These are phyloP conservation scores for Engystomops pustulosus DNA, from an alignment of 2,113 vertebrate species.

Conservation along the genomic window DNA sequence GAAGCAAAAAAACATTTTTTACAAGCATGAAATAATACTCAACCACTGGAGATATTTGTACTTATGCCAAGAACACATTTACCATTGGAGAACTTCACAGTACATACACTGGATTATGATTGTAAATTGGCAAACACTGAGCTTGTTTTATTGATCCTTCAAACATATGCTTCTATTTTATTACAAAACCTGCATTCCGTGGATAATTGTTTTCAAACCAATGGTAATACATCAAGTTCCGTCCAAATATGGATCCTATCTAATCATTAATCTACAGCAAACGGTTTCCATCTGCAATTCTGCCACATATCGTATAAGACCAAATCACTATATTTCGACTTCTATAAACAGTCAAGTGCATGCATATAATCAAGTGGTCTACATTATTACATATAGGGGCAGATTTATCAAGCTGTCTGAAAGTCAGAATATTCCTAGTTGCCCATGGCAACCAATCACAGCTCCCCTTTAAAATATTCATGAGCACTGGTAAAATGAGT, in stretches of 20 bases:
- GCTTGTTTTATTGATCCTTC: background rate
- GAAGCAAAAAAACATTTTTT: background rate
- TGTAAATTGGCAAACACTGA: background rate
- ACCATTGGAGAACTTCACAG: background rate
- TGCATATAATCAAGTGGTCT: too few species aligned
- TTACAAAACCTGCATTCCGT: background rate
- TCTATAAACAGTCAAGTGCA: too few species aligned
- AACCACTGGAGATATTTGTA: background rate
- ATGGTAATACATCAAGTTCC: background rate
- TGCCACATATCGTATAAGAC: too few species aligned
- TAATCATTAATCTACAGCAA: background rate
- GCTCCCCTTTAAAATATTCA: too few species aligned
- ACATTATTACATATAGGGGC: too few species aligned
- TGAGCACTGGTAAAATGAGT: too few species aligned
- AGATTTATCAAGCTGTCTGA: too few species aligned
- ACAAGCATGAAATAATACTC: background rate
- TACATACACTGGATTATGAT: background rate
- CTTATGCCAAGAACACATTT: background rate
- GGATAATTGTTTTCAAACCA: conserved; percentile 3
- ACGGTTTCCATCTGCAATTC: too few species aligned
- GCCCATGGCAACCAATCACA: too few species aligned
- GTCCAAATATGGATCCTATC: background rate
- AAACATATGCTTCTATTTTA: conserved; percentile 15
- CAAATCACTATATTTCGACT: too few species aligned
- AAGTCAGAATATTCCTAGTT: too few species aligned